A percentile compares a stretch with the other conserved stretches of the same genome.
phyloP scores from a whole-genome alignment of 2,113 vertebrate genomes.

The Ranitomeya variabilis region DNA sequence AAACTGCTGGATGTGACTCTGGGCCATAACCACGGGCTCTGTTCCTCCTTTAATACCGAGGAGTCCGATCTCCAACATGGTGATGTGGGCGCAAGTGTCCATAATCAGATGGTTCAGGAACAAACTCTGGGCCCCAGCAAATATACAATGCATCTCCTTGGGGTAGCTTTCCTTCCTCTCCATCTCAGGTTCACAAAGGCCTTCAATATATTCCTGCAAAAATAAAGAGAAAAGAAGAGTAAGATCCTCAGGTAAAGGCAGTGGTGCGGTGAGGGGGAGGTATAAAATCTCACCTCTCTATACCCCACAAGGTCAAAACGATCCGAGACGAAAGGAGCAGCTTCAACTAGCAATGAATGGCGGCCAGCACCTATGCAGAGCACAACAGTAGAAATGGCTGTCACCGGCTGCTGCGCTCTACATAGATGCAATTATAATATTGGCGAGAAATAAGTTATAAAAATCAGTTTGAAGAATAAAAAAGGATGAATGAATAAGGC shows the following conservation, averaged over 20 bases:
- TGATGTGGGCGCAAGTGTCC: constrained; percentile 90
- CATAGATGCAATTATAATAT: too few species aligned
- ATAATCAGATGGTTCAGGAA: constrained; percentile 88
- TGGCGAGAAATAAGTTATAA: too few species aligned
- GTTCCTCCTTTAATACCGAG: constrained; percentile 81
- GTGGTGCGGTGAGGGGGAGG: not conserved
- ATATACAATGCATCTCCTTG: constrained; percentile 96
- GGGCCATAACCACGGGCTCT: constrained; percentile 93
- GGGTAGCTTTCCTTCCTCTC: constrained; percentile 88
- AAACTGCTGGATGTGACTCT: constrained; percentile 92
- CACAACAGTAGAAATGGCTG: too few species aligned
- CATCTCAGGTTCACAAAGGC: constrained; percentile 92
- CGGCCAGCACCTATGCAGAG: too few species aligned
- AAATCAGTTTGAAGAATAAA: too few species aligned
- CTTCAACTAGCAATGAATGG: too few species aligned
- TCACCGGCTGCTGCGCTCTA: too few species aligned
- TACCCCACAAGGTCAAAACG: too few species aligned
- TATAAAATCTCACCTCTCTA: too few species aligned
- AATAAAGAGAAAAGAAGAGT: constrained; percentile 7
- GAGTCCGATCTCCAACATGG: constrained; percentile 81
- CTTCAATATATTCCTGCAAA: constrained; percentile 90
- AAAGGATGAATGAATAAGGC: too few species aligned
- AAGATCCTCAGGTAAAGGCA: not conserved
- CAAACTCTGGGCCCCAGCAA: constrained; percentile 83
- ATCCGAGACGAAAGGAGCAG: too few species aligned